Percentiles rank a stretch among this genome's conserved stretches.
Evolutionary conservation across 2,797 vertebrate genomes (phyloP).

Genomic region (Nannoperca australis): DNA sequence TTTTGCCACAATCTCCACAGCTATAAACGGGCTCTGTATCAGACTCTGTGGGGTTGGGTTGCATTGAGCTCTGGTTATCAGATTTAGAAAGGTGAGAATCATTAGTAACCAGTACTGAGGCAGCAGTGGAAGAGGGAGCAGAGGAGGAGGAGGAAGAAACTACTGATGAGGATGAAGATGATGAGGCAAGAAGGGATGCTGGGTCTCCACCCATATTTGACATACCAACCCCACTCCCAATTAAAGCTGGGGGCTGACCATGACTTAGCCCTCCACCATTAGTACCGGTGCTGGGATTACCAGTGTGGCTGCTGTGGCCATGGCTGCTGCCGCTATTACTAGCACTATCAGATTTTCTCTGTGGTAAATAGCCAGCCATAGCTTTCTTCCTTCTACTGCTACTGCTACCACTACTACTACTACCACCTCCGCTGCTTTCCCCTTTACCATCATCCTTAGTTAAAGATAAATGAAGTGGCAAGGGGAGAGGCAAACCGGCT

Average conservation of each 20-base stretch:
- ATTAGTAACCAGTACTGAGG: conserved; percentile 87
- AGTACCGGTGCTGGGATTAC: conserved; percentile 82
- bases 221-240: conserved; percentile 83
- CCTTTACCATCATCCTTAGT: conserved; percentile 88
- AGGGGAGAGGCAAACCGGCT: conserved; percentile 85
- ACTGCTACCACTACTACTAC: conserved; percentile 77
- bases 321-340: conserved; percentile 77
- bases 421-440: conserved; percentile 80
- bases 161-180: conserved; percentile 87
- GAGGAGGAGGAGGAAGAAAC: conserved; percentile 88
- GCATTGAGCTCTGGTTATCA: conserved; percentile 83
- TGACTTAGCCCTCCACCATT: conserved; percentile 82
- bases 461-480: conserved; percentile 88
- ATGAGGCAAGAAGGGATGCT: conserved; percentile 84
- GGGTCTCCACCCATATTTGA: conserved; percentile 85
- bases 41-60: conserved; percentile 78
- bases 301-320: conserved; percentile 79
- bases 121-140: conserved; percentile 86
- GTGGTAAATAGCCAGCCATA: conserved; percentile 89
- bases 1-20: conserved; percentile 93
- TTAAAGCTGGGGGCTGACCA: conserved; percentile 83
- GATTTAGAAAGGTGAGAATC: conserved; percentile 86
- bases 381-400: conserved; percentile 88
- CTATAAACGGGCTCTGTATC: conserved; percentile 89
- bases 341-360: conserved; percentile 85